A percentile compares a stretch with the other conserved stretches of the same genome.
Conservation (phyloP, 2,113 vertebrate genomes). For the Sciurus niger region DNA sequence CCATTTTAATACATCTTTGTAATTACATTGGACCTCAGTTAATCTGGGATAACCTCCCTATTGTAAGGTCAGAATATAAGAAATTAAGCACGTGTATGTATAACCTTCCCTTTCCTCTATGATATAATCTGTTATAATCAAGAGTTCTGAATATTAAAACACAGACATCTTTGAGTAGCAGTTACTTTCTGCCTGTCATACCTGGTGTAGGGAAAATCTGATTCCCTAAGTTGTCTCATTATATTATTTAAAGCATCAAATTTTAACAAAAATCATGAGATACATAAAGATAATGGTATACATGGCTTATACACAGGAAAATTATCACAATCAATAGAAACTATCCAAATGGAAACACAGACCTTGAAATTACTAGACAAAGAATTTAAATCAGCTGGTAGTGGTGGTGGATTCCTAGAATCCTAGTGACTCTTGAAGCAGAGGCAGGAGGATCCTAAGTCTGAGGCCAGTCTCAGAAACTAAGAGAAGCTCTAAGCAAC, state of each 20-base stretch:
- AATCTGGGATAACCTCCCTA: too few species aligned
- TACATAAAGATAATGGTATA: neutral
- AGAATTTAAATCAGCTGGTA: too few species aligned
- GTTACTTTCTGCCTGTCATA: neutral
- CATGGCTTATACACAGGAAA: too few species aligned
- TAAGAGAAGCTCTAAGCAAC: neutral
- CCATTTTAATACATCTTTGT: too few species aligned
- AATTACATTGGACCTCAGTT: too few species aligned
- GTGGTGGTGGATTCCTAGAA: neutral
- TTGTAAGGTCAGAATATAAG: too few species aligned
- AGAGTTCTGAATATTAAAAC: neutral
- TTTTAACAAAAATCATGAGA: neutral
- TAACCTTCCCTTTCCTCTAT: too few species aligned
- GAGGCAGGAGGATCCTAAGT: neutral
- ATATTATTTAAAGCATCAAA: neutral
- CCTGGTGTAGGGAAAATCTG: neutral
- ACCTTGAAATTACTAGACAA: too few species aligned
- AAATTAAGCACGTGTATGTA: too few species aligned
- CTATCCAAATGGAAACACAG: too few species aligned
- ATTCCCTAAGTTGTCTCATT: neutral
- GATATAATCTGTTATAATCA: neutral
- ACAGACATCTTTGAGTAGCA: neutral
- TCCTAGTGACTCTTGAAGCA: neutral
- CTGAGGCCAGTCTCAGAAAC: neutral
- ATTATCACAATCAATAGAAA: too few species aligned